These are phyloP conservation scores for Gastrophryne carolinensis DNA, from an alignment of 2,797 vertebrate species.

Conservation along the genomic window DNA sequence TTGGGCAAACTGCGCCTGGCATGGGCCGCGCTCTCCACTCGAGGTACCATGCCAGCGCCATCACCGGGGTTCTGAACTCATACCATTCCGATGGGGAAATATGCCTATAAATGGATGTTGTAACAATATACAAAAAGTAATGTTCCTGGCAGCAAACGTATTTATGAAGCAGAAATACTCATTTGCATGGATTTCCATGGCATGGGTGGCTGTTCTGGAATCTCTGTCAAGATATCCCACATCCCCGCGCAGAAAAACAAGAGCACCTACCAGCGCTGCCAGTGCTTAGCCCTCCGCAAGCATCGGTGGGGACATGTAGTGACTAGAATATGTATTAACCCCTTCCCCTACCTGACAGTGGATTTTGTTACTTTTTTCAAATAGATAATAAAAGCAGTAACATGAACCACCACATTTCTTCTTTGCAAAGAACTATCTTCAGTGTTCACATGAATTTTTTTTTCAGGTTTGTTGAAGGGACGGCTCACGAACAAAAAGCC, in stretches of 20 bases:
- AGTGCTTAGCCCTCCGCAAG: no score
- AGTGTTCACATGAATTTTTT: no score
- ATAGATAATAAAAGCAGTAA: no score
- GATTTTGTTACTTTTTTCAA: no score
- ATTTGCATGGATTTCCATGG: conserved; percentile 20
- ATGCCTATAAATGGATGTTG: conserved; percentile 29
- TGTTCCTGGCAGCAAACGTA: conserved; percentile 25
- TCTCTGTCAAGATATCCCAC: conserved; percentile 7
- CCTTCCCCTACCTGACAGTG: no score
- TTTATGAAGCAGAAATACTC: conserved; percentile 32
- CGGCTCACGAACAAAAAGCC: no score
- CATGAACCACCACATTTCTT: no score
- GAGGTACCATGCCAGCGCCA: conserved; percentile 35
- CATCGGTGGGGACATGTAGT: no score
- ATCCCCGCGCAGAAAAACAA: not conserved
- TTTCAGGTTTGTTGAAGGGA: no score
- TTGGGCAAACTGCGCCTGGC: conserved; percentile 4
- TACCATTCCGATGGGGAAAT: conserved; percentile 33
- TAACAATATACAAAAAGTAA: conserved; percentile 27
- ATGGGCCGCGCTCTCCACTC: conserved; percentile 4
- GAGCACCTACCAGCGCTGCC: no score
- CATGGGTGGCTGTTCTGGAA: conserved; percentile 13
- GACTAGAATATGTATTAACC: no score
- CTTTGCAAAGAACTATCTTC: no score
- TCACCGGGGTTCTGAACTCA: conserved; percentile 36